Conservation (phyloP, 2,113 vertebrate species). For the Hoplias malabaricus region DNA sequence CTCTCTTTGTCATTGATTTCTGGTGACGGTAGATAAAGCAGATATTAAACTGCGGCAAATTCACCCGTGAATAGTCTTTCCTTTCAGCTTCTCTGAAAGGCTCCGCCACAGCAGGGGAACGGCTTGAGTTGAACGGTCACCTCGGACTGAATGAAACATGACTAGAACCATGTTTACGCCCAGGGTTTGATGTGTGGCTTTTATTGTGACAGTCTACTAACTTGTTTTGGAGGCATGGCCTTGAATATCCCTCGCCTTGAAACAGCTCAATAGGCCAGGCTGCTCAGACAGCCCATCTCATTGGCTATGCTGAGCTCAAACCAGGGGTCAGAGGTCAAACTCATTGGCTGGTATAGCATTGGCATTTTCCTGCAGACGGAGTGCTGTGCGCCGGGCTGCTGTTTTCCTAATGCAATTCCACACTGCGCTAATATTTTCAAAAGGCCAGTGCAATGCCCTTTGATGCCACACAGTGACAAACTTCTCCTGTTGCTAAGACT, state of each 20-base stretch:
- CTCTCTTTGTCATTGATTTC: constrained; percentile 25
- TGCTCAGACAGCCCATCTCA: constrained; percentile 7
- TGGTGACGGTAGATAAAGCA: constrained; percentile 7
- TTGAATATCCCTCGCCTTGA: constrained; percentile 9
- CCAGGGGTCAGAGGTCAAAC: constrained; percentile 3
- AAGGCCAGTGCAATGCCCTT: constrained; percentile 22
- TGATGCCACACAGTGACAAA: neutral
- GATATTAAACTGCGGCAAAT: constrained; percentile 13
- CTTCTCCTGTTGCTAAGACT: neutral
- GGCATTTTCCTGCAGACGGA: constrained; percentile 32
- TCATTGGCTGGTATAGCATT: constrained; percentile 25
- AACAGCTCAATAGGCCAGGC: neutral
- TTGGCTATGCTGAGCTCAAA: constrained; percentile 12
- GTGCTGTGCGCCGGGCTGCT: constrained; percentile 1
- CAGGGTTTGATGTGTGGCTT: neutral
- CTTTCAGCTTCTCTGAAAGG: neutral
- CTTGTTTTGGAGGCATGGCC: constrained; percentile 12
- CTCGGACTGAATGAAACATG: neutral
- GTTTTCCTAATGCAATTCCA: constrained; percentile 34
- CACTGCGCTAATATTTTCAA: constrained; percentile 32
- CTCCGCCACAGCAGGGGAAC: neutral
- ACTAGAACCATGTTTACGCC: neutral
- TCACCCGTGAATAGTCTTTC: constrained; percentile 10
- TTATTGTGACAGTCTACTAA: neutral
- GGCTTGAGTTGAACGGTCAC: neutral